Conservation (phyloP, 2,888 invertebrate genomes). For the Nymphalis c-album region DNA sequence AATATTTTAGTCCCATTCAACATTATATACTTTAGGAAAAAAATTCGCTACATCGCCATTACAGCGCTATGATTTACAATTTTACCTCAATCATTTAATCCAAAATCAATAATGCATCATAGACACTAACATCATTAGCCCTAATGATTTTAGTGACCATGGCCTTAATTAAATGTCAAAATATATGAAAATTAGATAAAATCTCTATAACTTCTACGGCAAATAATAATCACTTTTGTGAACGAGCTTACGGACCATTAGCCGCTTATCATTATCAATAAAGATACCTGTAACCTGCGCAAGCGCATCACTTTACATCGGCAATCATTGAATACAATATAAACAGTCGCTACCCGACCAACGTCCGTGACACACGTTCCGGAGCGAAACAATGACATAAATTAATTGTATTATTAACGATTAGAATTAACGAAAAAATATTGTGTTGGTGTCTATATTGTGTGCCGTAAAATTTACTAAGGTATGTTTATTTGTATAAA, state of each 20-base stretch:
- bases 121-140: too few relatives aligned
- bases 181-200: too few relatives aligned
- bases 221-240: not conserved
- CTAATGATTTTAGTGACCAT: too few relatives aligned
- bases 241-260: conserved; percentile 18
- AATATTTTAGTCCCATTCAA: too few relatives aligned
- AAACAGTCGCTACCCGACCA: conserved; percentile 34
- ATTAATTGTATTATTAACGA: not conserved
- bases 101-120: too few relatives aligned
- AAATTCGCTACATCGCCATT: too few relatives aligned
- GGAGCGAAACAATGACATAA: conserved; percentile 15
- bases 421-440: not conserved
- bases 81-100: too few relatives aligned
- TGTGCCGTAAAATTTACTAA: not conserved
- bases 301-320: conserved; percentile 26
- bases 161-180: too few relatives aligned
- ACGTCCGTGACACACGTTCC: conserved; percentile 19
- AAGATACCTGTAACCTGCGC: conserved; percentile 28
- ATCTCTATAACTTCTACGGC: too few relatives aligned
- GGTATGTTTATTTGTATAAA: not conserved
- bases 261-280: conserved; percentile 17
- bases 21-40: too few relatives aligned
- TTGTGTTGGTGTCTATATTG: conserved; percentile 2
- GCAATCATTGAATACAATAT: conserved; percentile 19
- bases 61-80: too few relatives aligned